Evolutionary conservation across 2,888 invertebrate genomes (phyloP).

Genomic region (Archips xylosteana): DNA sequence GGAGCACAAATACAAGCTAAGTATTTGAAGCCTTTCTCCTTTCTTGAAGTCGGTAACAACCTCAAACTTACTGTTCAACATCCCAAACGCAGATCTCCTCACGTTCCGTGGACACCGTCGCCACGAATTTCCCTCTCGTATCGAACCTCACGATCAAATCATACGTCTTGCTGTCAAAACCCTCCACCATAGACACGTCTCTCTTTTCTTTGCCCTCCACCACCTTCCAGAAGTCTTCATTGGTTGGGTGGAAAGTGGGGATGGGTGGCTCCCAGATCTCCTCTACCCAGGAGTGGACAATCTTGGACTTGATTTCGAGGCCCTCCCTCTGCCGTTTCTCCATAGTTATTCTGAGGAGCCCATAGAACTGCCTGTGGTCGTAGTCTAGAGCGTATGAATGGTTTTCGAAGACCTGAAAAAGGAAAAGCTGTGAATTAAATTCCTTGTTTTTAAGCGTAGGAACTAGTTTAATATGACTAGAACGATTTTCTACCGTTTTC

Average conservation of each 20-base stretch:
- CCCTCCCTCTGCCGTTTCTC: constrained; percentile 72
- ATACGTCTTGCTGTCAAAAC: constrained; percentile 81
- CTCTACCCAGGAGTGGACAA: constrained; percentile 77
- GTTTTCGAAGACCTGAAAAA: constrained; percentile 80
- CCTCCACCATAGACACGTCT: constrained; percentile 68
- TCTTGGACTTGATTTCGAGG: constrained; percentile 64
- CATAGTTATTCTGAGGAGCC: constrained; percentile 82
- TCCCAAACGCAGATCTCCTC: constrained; percentile 95
- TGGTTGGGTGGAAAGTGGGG: constrained; percentile 86
- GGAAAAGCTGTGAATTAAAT: background rate
- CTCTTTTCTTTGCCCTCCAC: constrained; percentile 65
- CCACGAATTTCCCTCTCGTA: constrained; percentile 89
- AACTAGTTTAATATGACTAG: no score
- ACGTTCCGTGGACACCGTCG: constrained; percentile 89
- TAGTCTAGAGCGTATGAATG: constrained; percentile 91
- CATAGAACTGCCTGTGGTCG: constrained; percentile 93
- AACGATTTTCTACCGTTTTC: no score
- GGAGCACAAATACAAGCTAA: no score
- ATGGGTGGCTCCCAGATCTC: constrained; percentile 84
- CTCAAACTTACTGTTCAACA: constrained; percentile 66
- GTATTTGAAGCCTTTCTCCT: no score
- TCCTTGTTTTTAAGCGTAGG: no score
- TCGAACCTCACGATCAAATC: constrained; percentile 88
- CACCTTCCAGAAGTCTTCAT: constrained; percentile 75
- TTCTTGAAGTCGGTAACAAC: no score